Evolutionary conservation across 2,113 vertebrate species (phyloP), one percentile per base, ranked within the genome.

Genomic region (Morphnarchus princeps): DNA sequence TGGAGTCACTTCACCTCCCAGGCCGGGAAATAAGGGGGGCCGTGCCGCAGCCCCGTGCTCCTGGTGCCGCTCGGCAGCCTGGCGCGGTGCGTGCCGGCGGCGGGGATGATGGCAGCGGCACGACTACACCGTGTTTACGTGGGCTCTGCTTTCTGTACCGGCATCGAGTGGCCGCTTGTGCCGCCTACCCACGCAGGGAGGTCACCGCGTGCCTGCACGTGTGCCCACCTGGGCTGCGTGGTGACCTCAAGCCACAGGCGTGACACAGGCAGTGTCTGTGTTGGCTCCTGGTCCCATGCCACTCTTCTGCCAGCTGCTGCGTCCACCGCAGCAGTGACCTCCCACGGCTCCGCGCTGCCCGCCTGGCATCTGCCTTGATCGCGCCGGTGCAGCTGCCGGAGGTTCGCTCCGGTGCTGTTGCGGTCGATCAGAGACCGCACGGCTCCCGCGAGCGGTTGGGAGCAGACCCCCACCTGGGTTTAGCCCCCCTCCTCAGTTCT

Each of bases 301-400:
- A 3, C 55, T 20, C 6, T 50, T 32, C 13, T 28, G n/a, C 29
- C 24, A 0, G 10, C 52, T 58, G 83, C 73, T 1, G 3, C 2
- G 1, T 26, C 50, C 74, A 26, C 45, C 7, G 4, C 54, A 55
- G 54, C 9, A 0, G 29, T 42, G 63, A 11, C 32, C 49, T 22
- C 10, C 36, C 57, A 16, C 38, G 34, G 76, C 59, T 43, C 13
- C 1, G 0, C 1, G 4, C 71, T 38, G 15, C 62, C 38, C 1
- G 1, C 24, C 29, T 17, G 11, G 59, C 22, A 31, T 34, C 71
- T 65, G 43, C 85, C 32, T 38, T 29, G 8, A 20, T 36, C 6
- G 0, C 2, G 3, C 13, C 4, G 3, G 7, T 10, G 47, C 47
- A 1, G 17, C 49, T 3, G 3, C 50, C 3, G 2, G 31, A 24